A percentile compares a stretch with the other conserved stretches of the same genome.
phyloP scores from a whole-genome alignment of 1,140 invertebrate genomes.

The Drosophila leontia region DNA sequence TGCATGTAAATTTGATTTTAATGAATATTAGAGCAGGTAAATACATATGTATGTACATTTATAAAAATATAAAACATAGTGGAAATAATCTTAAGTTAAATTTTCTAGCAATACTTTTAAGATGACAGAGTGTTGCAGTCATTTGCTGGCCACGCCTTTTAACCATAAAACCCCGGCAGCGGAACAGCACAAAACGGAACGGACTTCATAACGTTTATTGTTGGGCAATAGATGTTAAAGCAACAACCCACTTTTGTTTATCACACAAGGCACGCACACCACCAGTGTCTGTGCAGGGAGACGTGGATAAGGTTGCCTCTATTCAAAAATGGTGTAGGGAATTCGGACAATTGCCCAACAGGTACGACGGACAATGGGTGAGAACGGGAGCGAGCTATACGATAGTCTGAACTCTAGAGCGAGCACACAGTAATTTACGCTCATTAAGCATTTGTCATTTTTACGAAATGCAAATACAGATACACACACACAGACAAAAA shows the following conservation, averaged over 20 bases:
- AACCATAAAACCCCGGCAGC: constrained; percentile 4
- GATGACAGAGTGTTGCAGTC: not conserved
- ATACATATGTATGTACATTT: not conserved
- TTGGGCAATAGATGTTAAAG: constrained; percentile 39
- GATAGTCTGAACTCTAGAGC: constrained; percentile 10
- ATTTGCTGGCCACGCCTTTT: constrained; percentile 54
- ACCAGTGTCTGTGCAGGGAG: constrained; percentile 1
- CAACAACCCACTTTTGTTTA: constrained; percentile 30
- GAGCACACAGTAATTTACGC: constrained; percentile 76
- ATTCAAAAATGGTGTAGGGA: constrained; percentile 73
- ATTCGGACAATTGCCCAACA: constrained; percentile 23
- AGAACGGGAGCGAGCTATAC: constrained; percentile 8
- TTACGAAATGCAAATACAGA: constrained; percentile 58
- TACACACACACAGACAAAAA: constrained; percentile 21
- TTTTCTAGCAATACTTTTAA: not conserved
- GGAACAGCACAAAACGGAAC: not conserved
- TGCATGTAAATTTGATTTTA: not conserved
- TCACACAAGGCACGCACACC: constrained; percentile 6
- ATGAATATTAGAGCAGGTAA: not conserved
- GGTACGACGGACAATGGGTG: constrained; percentile 33
- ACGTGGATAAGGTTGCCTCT: constrained; percentile 41
- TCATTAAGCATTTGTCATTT: constrained; percentile 80
- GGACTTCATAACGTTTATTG: constrained; percentile 18
- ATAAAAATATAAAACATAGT: not conserved
- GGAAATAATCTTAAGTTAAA: not conserved